phyloP scores from a whole-genome alignment of 2,113 vertebrate genomes.

The Gnathonemus echidnorhynchus region DNA sequence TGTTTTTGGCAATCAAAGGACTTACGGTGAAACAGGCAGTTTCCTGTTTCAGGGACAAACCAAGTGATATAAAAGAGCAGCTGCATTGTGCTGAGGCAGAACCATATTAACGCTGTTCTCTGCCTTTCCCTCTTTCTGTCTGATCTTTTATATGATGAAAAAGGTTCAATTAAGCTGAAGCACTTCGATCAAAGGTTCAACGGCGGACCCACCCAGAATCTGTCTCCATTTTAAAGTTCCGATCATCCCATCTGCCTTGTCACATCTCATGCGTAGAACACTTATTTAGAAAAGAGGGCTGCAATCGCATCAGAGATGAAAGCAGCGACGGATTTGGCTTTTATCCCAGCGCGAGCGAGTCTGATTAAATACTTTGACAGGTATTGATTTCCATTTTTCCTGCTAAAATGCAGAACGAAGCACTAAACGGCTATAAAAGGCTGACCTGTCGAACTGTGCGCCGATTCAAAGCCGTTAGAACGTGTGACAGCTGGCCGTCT shows the following conservation, averaged over 20 bases:
- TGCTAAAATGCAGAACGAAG: not conserved
- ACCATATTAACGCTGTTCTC: not conserved
- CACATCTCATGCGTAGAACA: not conserved
- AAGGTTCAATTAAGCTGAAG: not conserved
- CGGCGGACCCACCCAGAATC: not conserved
- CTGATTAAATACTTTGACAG: constrained; percentile 2
- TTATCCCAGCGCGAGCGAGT: not conserved
- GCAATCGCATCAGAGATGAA: not conserved
- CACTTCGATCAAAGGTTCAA: not conserved
- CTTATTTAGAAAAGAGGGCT: not conserved
- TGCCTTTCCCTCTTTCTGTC: not conserved
- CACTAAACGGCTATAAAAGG: not conserved
- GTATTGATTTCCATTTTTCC: not conserved
- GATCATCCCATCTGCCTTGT: not conserved
- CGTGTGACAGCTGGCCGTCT: constrained; percentile 36
- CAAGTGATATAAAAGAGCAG: not conserved
- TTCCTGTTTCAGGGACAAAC: not conserved
- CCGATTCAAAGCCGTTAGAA: not conserved
- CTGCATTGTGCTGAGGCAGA: not conserved
- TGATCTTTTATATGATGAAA: not conserved
- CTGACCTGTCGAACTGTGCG: constrained; percentile 4
- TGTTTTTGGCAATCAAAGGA: not conserved
- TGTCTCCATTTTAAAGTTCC: not conserved
- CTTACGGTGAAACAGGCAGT: not conserved
- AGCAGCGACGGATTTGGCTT: not conserved